Evolutionary conservation across 1,140 invertebrate genomes (phyloP), one percentile per base, ranked within the genome.

Genomic region (Drosophila baimaii): DNA sequence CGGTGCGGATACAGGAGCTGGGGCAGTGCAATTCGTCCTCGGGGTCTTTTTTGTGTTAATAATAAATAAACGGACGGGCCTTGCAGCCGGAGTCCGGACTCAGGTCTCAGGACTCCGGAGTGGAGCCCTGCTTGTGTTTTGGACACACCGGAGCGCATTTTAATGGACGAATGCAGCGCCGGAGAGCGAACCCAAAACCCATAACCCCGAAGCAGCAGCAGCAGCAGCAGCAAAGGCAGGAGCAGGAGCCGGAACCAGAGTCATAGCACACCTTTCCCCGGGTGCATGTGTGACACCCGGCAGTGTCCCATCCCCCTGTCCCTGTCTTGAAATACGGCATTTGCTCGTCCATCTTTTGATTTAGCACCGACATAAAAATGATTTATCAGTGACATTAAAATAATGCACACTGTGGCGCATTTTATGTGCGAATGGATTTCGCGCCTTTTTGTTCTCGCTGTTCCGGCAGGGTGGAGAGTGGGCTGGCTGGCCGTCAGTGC

Each of bases 331-430:
- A 88, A 89, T 89, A 89, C 83, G 80, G 83, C 84, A 83, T 88
- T 88, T 89, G 83, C 84, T 89, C 90, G 89, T 89, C 84, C 89
- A 89, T 91, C 91, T 89, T 91, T 91, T 91, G 90, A 91, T 91
- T 91, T 91, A 91, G 89, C 90, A 91, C 91, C 85, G 86, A 91
- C 90, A 91, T 91, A 91, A 91, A 91, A 91, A 91, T 91, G 90
- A 91, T 91, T 91, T 91, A 91, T 91, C 90, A 91, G 90, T 91
- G 90, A 91, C 90, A 91, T 91, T 91, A 91, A 91, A 91, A 91
- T 91, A 91, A 91, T 91, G 85, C 90, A 91, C 88, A 91, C 90
- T 91, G 85, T 90, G 90, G 90, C 90, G 80, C 90, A 91, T 91
- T 91, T 91, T 91, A 91, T 91, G 90, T 91, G 81, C 90, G 90